Percentiles rank a stretch among this genome's conserved stretches.
Evolutionary conservation across 2,113 vertebrate genomes (phyloP).

Genomic region (Micronycteris hirsuta): DNA sequence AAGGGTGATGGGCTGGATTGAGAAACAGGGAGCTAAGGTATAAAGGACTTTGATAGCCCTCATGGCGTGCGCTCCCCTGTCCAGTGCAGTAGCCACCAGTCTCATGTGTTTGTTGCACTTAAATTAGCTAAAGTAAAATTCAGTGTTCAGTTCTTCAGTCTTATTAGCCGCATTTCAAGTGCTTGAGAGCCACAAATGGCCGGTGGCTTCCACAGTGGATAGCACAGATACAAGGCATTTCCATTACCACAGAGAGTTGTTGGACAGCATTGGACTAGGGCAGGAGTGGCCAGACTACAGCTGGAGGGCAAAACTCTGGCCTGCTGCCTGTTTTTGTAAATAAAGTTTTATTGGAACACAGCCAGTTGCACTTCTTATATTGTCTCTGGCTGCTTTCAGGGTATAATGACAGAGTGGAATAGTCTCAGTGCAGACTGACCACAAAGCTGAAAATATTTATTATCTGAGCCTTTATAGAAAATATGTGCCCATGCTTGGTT

Average conservation of each 20-base stretch:
- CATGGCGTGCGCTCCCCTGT: neutral
- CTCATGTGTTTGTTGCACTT: neutral
- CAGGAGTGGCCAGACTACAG: neutral
- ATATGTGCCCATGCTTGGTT: neutral
- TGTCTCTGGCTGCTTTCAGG: neutral
- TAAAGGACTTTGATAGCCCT: neutral
- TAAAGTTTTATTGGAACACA: slow-evolving; percentile 18
- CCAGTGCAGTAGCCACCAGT: neutral
- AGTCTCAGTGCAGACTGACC: neutral
- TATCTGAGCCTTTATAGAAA: neutral
- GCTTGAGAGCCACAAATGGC: neutral
- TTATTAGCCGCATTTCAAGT: neutral
- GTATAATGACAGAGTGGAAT: neutral
- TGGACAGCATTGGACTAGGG: neutral
- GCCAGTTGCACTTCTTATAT: neutral
- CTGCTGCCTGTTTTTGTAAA: neutral
- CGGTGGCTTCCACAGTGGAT: neutral
- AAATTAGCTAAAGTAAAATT: neutral
- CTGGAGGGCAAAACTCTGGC: neutral
- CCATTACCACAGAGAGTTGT: neutral
- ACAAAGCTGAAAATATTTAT: neutral
- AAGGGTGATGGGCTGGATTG: neutral
- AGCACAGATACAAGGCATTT: neutral
- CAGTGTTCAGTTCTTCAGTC: neutral
- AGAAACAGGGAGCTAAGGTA: neutral